phyloP scores from a whole-genome alignment of 2,888 invertebrate genomes.

The Macrosoma leucophasiata region DNA sequence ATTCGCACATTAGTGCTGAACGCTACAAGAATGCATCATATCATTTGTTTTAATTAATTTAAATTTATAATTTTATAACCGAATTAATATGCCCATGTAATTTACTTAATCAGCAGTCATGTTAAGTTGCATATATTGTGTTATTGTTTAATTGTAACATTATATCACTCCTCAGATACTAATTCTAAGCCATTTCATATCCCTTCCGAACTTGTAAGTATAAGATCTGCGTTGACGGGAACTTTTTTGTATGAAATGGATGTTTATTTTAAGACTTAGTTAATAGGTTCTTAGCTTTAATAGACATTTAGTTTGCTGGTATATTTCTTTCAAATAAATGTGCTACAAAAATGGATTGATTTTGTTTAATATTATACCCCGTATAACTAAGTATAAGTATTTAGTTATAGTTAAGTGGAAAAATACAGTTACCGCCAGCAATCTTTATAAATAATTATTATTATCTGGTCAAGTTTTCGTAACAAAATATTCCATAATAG shows the following conservation, averaged over 20 bases:
- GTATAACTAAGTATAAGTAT: no score
- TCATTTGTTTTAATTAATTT: constrained; percentile 74
- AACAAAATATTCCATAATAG: no score
- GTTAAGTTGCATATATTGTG: constrained; percentile 41
- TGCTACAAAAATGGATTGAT: no score
- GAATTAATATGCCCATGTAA: constrained; percentile 53
- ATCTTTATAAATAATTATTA: no score
- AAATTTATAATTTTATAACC: constrained; percentile 58
- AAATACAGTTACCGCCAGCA: no score
- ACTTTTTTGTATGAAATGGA: constrained; percentile 73
- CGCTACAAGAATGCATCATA: constrained; percentile 76
- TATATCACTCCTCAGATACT: constrained; percentile 24
- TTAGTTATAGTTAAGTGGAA: no score
- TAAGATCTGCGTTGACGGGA: constrained; percentile 49
- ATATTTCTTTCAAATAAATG: no score
- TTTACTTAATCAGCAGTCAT: constrained; percentile 43
- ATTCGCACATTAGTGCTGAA: constrained; percentile 46
- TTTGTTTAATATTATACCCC: no score
- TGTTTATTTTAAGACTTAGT: constrained; percentile 30
- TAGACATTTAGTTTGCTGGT: constrained; percentile 5
- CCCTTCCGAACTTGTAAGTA: constrained; percentile 28
- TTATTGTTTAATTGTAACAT: constrained; percentile 26
- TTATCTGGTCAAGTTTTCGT: no score
- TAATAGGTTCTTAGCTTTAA: constrained; percentile 30
- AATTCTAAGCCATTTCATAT: constrained; percentile 41